phyloP scores from a whole-genome alignment of 2,797 vertebrate genomes.

The Podarcis siculus region DNA sequence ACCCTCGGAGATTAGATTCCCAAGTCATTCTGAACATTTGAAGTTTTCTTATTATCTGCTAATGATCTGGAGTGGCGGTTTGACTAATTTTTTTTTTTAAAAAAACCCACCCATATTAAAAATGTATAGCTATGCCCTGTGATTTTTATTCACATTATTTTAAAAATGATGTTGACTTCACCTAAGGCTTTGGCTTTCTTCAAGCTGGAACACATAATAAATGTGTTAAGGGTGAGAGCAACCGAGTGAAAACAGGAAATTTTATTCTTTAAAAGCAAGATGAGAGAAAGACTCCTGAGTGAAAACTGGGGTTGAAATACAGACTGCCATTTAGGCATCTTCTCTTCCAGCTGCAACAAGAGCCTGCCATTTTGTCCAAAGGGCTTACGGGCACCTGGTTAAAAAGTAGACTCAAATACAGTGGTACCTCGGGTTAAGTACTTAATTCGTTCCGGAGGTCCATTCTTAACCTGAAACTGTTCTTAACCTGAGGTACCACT shows the following conservation, averaged over 20 bases:
- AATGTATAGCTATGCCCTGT: background rate
- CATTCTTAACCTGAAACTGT: no score
- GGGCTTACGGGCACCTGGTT: background rate
- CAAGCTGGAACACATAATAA: background rate
- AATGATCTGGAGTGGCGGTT: background rate
- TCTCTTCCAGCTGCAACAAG: background rate
- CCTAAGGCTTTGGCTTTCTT: constrained; percentile 1
- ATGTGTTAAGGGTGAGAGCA: background rate
- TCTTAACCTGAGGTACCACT: no score
- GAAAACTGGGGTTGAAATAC: background rate
- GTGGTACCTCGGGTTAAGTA: no score
- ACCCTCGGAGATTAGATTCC: background rate
- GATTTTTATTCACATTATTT: background rate
- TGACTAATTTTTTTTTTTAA: background rate
- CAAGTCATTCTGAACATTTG: background rate
- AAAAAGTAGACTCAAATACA: background rate
- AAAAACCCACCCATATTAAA: no score
- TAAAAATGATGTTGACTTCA: constrained; percentile 13
- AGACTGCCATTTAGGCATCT: background rate
- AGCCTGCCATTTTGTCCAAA: background rate
- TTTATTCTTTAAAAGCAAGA: background rate
- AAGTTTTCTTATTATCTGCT: background rate
- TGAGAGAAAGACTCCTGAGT: background rate
- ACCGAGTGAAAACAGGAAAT: background rate
- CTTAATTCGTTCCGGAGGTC: no score